Conservation (phyloP, 2,888 invertebrate genomes). For the Brachynemurus nebulosus region DNA sequence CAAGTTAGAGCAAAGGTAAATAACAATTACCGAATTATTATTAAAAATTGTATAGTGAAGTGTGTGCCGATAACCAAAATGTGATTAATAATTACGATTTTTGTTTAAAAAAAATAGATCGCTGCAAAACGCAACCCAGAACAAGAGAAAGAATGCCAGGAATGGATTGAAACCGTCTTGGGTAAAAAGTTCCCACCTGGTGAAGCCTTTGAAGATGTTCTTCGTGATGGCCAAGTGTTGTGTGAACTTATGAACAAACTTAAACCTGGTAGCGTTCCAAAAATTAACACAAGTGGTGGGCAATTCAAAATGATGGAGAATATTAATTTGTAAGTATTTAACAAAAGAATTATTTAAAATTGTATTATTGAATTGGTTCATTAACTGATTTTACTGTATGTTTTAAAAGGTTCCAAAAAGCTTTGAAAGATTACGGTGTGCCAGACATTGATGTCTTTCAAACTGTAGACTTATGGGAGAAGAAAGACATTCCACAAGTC, state of each 20-base stretch:
- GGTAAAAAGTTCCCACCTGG: constrained; percentile 78
- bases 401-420: constrained; percentile 60
- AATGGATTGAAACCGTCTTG: constrained; percentile 80
- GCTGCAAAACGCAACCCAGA: constrained; percentile 69
- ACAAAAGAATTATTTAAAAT: background rate
- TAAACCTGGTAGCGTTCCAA: constrained; percentile 71
- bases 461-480: constrained; percentile 93
- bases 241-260: constrained; percentile 92
- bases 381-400: background rate
- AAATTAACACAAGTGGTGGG: constrained; percentile 87
- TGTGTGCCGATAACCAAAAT: no score
- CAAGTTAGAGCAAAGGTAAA: constrained; percentile 82
- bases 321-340: constrained; percentile 67
- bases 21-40: constrained; percentile 7
- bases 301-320: constrained; percentile 99
- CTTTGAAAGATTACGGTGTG: constrained; percentile 78
- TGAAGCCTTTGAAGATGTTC: constrained; percentile 72
- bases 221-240: constrained; percentile 83
- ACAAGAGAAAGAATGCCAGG: constrained; percentile 77
- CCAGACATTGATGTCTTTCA: constrained; percentile 87
- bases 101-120: constrained; percentile 43
- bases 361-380: background rate
- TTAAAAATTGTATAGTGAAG: background rate
- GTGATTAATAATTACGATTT: constrained; percentile 1
- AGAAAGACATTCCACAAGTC: constrained; percentile 78